phyloP scores from a whole-genome alignment of 2,113 vertebrate species.

The Notothenia coriiceps region DNA sequence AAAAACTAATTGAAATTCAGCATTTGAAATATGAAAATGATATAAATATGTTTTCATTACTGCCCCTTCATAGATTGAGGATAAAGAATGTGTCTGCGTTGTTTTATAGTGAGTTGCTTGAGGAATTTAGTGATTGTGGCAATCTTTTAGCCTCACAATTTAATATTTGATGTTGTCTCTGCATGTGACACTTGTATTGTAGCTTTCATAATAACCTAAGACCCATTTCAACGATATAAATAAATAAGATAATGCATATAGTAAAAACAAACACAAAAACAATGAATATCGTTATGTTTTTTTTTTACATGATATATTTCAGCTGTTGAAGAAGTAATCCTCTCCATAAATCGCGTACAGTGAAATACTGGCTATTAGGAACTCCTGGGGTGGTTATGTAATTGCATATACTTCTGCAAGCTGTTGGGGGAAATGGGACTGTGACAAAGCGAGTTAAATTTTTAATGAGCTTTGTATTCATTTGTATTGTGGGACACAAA shows the following conservation, averaged over 20 bases:
- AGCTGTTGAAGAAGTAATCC: background rate
- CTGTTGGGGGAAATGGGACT: constrained; percentile 34
- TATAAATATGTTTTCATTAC: background rate
- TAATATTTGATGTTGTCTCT: background rate
- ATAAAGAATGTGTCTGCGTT: background rate
- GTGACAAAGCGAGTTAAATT: constrained; percentile 46
- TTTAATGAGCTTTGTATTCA: constrained; percentile 37
- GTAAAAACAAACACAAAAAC: background rate
- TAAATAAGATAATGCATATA: background rate
- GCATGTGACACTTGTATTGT: background rate
- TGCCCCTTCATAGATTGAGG: background rate
- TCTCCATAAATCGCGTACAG: constrained; percentile 49
- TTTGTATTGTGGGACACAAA: background rate
- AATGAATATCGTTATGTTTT: background rate
- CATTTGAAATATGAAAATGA: background rate
- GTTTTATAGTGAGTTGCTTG: background rate
- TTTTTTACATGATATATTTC: background rate
- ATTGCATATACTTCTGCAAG: constrained; percentile 46
- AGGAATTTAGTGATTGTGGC: background rate
- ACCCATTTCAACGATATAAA: background rate
- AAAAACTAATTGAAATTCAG: constrained; percentile 18
- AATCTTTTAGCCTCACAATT: background rate
- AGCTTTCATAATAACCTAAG: background rate
- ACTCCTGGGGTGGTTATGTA: constrained; percentile 59
- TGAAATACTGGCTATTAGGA: constrained; percentile 29